Conservation (phyloP, 2,888 invertebrate genomes). For the Trissolcus japonicus region DNA sequence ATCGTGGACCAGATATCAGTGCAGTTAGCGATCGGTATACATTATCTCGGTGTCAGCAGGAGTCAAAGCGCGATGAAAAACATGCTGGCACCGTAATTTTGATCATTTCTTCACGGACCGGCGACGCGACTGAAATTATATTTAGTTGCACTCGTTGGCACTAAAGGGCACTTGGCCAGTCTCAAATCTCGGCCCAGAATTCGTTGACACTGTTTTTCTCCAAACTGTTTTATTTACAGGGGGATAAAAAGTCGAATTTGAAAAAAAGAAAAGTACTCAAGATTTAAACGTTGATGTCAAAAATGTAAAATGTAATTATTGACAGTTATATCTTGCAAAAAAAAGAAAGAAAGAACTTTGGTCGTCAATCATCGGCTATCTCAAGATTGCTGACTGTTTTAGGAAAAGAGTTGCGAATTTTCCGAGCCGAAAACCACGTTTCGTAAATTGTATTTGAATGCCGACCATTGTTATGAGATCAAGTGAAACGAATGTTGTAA, state of each 20-base stretch:
- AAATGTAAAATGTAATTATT: too few species aligned
- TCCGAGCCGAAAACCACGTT: too few species aligned
- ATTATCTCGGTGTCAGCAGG: conserved; percentile 38
- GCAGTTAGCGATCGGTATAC: conserved; percentile 16
- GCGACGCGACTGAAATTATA: conserved; percentile 36
- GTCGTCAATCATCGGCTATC: too few species aligned
- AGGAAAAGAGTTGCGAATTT: too few species aligned
- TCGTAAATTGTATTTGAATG: too few species aligned
- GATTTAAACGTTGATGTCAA: too few species aligned
- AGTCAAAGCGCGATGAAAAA: conserved; percentile 27
- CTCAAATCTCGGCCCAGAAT: conserved; percentile 23
- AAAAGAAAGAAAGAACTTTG: too few species aligned
- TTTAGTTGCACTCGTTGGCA: conserved; percentile 50
- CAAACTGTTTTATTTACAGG: not conserved
- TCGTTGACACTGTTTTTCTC: conserved; percentile 34
- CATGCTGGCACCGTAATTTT: conserved; percentile 27
- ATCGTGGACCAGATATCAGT: conserved; percentile 18
- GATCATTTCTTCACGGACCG: conserved; percentile 33
- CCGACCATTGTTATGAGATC: too few species aligned
- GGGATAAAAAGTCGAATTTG: not conserved
- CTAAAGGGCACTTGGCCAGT: conserved; percentile 48
- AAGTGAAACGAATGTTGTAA: too few species aligned
- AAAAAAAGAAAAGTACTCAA: not conserved
- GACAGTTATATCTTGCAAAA: too few species aligned
- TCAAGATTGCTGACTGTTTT: too few species aligned